Evolutionary conservation across 2,797 vertebrate genomes (phyloP).

Genomic region (Sparus aurata): DNA sequence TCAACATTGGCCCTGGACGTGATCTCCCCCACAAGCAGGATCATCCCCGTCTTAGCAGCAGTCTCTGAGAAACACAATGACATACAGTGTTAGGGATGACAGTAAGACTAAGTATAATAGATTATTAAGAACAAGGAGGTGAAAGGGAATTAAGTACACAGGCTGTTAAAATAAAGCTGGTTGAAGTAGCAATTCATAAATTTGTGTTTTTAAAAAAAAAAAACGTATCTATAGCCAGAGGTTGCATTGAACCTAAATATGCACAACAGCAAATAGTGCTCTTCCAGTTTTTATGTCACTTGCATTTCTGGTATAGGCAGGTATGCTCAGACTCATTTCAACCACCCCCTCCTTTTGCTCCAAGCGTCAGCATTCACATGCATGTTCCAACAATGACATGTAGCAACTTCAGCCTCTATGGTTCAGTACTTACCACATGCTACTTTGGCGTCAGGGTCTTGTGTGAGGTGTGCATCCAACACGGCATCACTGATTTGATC

Average conservation of each 20-base stretch:
- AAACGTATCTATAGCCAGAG: neutral
- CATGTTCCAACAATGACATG: neutral
- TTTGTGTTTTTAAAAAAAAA: neutral
- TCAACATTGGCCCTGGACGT: constrained; percentile 92
- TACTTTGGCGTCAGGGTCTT: constrained; percentile 96
- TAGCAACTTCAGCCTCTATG: neutral
- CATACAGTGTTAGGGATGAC: constrained; percentile 21
- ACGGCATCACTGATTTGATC: constrained; percentile 97
- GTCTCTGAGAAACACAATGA: constrained; percentile 87
- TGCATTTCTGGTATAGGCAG: neutral
- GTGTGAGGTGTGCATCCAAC: constrained; percentile 93
- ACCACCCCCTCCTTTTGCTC: neutral
- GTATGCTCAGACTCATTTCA: neutral
- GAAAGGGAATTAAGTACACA: neutral
- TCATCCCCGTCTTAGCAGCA: constrained; percentile 97
- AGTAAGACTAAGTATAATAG: neutral
- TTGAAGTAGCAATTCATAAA: neutral
- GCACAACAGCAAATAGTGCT: neutral
- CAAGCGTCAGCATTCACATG: neutral
- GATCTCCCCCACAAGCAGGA: constrained; percentile 95
- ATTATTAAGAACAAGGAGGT: constrained; percentile 10
- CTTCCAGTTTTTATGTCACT: constrained; percentile 8
- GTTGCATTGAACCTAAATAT: too few relatives aligned
- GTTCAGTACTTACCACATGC: constrained; percentile 90
- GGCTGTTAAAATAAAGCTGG: neutral